These are phyloP conservation scores for Silurus meridionalis DNA, from an alignment of 2,113 vertebrate species.

Conservation along the genomic window DNA sequence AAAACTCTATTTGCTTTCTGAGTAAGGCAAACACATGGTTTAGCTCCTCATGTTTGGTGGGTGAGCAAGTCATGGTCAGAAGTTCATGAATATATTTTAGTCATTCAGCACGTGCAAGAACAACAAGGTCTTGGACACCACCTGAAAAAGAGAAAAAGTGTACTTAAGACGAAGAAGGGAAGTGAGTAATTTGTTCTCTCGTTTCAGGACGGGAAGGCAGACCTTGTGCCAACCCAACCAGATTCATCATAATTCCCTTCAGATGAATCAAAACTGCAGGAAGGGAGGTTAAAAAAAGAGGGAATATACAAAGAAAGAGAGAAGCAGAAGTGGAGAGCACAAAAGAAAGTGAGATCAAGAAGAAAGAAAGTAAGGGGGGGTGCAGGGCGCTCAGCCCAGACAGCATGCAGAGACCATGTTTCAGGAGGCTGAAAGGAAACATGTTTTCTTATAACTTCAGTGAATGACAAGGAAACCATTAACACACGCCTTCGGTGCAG, in stretches of 20 bases:
- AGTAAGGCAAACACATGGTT: conserved; percentile 34
- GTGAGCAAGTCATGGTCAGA: conserved; percentile 41
- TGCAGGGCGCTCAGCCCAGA: conserved; percentile 17
- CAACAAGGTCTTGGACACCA: conserved; percentile 17
- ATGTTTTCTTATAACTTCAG: conserved; percentile 68
- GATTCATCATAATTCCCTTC: conserved; percentile 65
- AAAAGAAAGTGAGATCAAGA: conserved; percentile 36
- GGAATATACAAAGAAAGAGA: conserved; percentile 49
- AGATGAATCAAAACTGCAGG: conserved; percentile 56
- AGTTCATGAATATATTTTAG: conserved; percentile 50
- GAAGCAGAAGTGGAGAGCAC: conserved; percentile 39
- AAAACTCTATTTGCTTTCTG: conserved; percentile 33
- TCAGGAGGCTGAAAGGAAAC: conserved; percentile 70
- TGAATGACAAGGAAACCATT: conserved; percentile 80
- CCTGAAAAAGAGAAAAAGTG: conserved; percentile 17
- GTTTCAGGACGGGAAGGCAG: conserved; percentile 45
- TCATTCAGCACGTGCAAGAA: conserved; percentile 46
- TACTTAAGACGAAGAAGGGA: conserved; percentile 57
- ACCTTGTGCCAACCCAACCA: conserved; percentile 52
- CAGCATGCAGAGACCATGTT: conserved; percentile 63
- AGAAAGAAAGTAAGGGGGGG: conserved; percentile 41
- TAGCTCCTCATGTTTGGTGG: background rate
- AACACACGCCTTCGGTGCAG: conserved; percentile 67
- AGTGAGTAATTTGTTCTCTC: conserved; percentile 58
- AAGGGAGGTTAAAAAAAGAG: conserved; percentile 45